Evolutionary conservation across 2,888 invertebrate genomes (phyloP).

Genomic region (Folsomia candida): DNA sequence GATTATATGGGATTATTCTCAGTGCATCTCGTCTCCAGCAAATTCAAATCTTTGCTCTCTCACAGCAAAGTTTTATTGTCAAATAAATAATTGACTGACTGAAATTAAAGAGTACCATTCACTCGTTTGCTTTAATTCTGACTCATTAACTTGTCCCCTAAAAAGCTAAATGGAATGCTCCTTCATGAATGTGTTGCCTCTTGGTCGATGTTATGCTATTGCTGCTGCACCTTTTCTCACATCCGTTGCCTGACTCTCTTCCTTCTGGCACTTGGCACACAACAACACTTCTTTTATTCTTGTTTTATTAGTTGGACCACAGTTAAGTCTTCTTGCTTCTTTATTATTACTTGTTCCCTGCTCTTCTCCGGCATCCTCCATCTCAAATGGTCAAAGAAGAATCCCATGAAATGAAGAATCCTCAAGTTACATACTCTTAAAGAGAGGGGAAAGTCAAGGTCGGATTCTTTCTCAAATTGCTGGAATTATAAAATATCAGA

Average conservation of each 20-base stretch:
- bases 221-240: background rate
- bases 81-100: constrained; percentile 7
- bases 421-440: too few relatives aligned
- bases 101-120: constrained; percentile 10
- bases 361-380: too few relatives aligned
- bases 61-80: constrained; percentile 2
- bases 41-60: background rate
- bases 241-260: background rate
- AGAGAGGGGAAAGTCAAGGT: background rate
- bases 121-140: constrained; percentile 9
- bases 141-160: constrained; percentile 1
- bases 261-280: background rate
- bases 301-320: background rate
- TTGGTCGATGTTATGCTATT: background rate
- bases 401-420: background rate
- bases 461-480: background rate
- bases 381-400: too few relatives aligned
- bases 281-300: background rate
- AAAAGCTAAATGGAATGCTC: background rate
- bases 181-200: background rate
- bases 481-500: background rate
- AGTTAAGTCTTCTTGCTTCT: background rate
- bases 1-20: background rate
- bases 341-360: background rate
- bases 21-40: too few relatives aligned